These are phyloP conservation scores for Tyrophagus putrescentiae DNA, from an alignment of 1,140 invertebrate species.

Conservation along the genomic window DNA sequence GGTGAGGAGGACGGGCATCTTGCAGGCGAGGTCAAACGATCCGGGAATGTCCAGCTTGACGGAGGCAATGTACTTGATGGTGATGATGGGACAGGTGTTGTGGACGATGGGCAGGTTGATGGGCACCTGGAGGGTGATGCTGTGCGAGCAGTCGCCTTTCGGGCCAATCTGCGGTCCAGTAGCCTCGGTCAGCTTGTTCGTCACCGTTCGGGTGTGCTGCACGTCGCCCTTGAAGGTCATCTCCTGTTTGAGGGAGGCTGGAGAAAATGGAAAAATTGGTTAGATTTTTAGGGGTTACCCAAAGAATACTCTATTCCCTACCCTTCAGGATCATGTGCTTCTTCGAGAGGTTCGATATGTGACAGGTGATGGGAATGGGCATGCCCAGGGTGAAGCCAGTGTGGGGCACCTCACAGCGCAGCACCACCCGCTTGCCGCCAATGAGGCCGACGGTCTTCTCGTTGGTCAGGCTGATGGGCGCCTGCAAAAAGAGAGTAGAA, in stretches of 20 bases:
- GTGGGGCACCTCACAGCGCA: constrained; percentile 6
- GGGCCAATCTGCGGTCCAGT: neutral
- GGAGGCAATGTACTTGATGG: neutral
- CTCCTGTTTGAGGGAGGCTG: neutral
- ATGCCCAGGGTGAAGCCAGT: constrained; percentile 4
- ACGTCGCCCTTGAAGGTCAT: neutral
- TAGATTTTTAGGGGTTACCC: too few species aligned
- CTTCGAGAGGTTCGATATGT: too few species aligned
- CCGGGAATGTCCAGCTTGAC: constrained; percentile 6
- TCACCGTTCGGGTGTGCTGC: neutral
- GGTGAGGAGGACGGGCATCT: constrained; percentile 2
- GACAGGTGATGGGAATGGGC: too few species aligned
- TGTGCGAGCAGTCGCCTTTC: neutral
- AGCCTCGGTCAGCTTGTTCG: neutral
- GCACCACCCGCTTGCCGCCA: neutral
- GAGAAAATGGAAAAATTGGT: too few species aligned
- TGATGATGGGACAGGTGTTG: constrained; percentile 9
- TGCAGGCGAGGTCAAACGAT: constrained; percentile 4
- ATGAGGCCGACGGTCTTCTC: constrained; percentile 1
- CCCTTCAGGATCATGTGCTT: too few species aligned
- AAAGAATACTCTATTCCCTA: too few species aligned
- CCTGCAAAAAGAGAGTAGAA: neutral
- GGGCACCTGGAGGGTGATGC: neutral
- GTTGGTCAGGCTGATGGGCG: neutral
- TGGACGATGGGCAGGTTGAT: constrained; percentile 8